phyloP scores from a whole-genome alignment of 2,888 invertebrate species.

The Cryptus armator region DNA sequence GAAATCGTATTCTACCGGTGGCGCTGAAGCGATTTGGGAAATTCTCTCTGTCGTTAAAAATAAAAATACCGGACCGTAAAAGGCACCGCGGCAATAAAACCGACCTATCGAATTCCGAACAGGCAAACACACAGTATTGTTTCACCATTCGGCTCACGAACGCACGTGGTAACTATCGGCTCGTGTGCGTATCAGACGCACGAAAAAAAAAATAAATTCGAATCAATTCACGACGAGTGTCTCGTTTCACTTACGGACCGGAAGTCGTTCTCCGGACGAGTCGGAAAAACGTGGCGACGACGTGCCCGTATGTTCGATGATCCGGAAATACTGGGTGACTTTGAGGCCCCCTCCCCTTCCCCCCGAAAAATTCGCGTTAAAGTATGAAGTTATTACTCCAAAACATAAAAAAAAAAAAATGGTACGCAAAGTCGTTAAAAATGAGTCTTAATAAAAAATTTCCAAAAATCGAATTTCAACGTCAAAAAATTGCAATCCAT shows the following conservation, averaged over 20 bases:
- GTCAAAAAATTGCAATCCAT: no score
- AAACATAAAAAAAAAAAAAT: no score
- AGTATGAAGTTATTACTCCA: background rate
- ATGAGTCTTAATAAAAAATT: background rate
- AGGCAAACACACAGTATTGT: conserved; percentile 44
- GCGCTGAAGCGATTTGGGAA: conserved; percentile 42
- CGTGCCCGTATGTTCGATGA: conserved; percentile 43
- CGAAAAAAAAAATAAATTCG: conserved; percentile 33
- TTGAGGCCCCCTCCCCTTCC: conserved; percentile 10
- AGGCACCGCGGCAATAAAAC: conserved; percentile 26
- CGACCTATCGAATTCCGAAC: conserved; percentile 60
- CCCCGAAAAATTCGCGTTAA: background rate
- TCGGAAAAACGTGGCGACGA: conserved; percentile 59
- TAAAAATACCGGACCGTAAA: conserved; percentile 30
- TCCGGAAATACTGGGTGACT: conserved; percentile 48
- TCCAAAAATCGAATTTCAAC: background rate
- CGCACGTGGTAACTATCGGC: background rate
- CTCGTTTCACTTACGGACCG: conserved; percentile 41
- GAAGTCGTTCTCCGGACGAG: conserved; percentile 46
- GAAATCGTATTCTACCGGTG: background rate
- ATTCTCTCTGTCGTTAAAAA: conserved; percentile 38
- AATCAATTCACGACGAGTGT: conserved; percentile 59
- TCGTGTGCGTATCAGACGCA: conserved; percentile 37
- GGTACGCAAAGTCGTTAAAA: no score
- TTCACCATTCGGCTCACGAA: conserved; percentile 61